Base-by-base conservation (phyloP, 1,140 invertebrate species). In the Solen grandis region DNA sequence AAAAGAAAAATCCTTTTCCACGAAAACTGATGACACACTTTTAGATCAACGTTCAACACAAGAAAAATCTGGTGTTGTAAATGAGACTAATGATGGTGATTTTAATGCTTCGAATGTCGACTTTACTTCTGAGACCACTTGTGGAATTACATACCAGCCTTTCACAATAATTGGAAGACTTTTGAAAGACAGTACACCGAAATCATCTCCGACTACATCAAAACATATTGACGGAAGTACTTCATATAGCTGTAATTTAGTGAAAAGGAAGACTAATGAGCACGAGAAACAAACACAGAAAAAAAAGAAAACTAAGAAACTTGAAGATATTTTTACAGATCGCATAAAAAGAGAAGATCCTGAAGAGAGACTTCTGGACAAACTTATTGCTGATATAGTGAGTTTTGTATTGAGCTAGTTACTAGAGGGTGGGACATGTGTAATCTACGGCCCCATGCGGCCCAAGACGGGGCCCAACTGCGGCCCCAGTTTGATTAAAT, bases 371-470 rank as follows among this genome's bases (percentile, higher is more conserved):
- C 79, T 82, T 57, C 60, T 87, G 1, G 86, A 87, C 22, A 65
- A 78, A 46, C 83, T 87, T 36, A 85, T 87, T 41, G 73, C 84
- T 27, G 86, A 87, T 57, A 69, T 87, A 65, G 86, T 87, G 84
- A 69, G 75, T 54, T 10, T 46, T 46, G n/a, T n/a, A n/a, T n/a
- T n/a, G n/a, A n/a, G n/a, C n/a, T n/a, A n/a, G n/a, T n/a, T n/a
- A n/a, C n/a, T n/a, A n/a, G n/a, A n/a, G n/a, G n/a, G n/a, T n/a
- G n/a, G n/a, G n/a, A n/a, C n/a, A n/a, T n/a, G n/a, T n/a, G n/a
- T n/a, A n/a, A n/a, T n/a, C n/a, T n/a, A n/a, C n/a, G n/a, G n/a
- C n/a, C n/a, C n/a, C n/a, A n/a, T n/a, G n/a, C n/a, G n/a, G n/a
- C n/a, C n/a, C n/a, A n/a, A n/a, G n/a, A n/a, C n/a, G n/a, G n/a